These are phyloP conservation scores for Spea multiplicata DNA, from an alignment of 2,113 vertebrate species.

Conservation along the genomic window DNA sequence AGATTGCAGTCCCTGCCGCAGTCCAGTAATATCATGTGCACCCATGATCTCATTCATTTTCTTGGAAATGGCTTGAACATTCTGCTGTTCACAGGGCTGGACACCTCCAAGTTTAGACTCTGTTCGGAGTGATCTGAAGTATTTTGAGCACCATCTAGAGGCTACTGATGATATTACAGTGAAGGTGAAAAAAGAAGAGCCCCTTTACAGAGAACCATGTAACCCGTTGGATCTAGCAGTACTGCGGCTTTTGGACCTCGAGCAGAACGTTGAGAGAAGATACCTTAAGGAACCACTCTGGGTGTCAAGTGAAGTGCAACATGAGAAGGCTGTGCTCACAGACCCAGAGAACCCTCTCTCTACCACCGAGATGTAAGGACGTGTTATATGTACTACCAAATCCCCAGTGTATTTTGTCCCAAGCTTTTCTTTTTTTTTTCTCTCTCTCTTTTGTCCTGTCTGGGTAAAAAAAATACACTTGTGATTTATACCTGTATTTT, in stretches of 20 bases:
- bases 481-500: neutral
- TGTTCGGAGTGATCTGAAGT: slow-evolving; percentile 78
- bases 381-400: neutral
- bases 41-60: too few species aligned
- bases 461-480: too few species aligned
- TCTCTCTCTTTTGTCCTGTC: too few species aligned
- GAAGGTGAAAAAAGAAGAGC: slow-evolving; percentile 79
- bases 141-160: slow-evolving; percentile 84
- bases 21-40: too few species aligned
- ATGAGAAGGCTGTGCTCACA: slow-evolving; percentile 73
- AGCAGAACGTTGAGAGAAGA: slow-evolving; percentile 87
- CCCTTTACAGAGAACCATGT: slow-evolving; percentile 71
- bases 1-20: too few species aligned
- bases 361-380: slow-evolving; percentile 65
- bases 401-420: too few species aligned
- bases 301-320: slow-evolving; percentile 81
- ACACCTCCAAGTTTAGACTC: slow-evolving; percentile 83
- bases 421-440: too few species aligned
- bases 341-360: slow-evolving; percentile 49
- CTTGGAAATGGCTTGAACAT: too few species aligned
- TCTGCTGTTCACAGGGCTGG: slow-evolving; percentile 72
- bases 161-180: slow-evolving; percentile 81
- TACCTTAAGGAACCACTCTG: slow-evolving; percentile 93
- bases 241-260: slow-evolving; percentile 78
- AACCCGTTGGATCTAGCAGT: slow-evolving; percentile 89